Percentiles rank a stretch among this genome's conserved stretches.
Conservation (phyloP, 2,113 vertebrate genomes). For the Anser brachyrhynchus region DNA sequence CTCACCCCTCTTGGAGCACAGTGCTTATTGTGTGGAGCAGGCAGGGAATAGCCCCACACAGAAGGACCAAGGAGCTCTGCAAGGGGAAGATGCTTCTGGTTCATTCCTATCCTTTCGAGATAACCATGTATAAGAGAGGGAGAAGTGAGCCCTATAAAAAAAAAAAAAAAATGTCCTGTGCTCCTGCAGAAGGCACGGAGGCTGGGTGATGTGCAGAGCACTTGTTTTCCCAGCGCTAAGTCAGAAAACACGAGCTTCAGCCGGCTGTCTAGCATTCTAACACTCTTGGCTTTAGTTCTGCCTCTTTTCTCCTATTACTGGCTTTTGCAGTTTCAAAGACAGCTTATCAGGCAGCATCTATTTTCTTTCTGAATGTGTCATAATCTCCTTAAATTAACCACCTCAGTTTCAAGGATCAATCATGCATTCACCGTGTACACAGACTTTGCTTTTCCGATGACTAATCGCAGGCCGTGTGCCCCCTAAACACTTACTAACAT, state of each 20-base stretch:
- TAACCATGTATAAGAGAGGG: background rate
- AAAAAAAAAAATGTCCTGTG: background rate
- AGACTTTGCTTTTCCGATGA: background rate
- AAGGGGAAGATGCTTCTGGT: background rate
- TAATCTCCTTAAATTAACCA: background rate
- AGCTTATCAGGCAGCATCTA: background rate
- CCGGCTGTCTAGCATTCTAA: background rate
- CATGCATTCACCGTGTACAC: background rate
- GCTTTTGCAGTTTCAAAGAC: background rate
- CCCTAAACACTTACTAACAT: background rate
- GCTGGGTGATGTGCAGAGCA: accelerated
- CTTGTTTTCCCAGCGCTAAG: background rate
- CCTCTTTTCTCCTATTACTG: background rate
- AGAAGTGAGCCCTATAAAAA: background rate
- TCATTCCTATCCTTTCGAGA: background rate
- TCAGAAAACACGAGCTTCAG: background rate
- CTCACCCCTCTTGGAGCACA: background rate
- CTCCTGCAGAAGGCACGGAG: background rate
- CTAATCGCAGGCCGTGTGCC: background rate
- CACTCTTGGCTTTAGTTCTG: background rate
- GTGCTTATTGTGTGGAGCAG: background rate
- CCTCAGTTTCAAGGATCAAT: background rate
- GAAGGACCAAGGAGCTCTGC: background rate
- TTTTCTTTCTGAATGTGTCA: background rate
- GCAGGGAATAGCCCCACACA: accelerated